Percentiles rank a stretch among this genome's conserved stretches.
phyloP scores from a whole-genome alignment of 1,140 invertebrate genomes.

The Anoplolepis gracilipes region DNA sequence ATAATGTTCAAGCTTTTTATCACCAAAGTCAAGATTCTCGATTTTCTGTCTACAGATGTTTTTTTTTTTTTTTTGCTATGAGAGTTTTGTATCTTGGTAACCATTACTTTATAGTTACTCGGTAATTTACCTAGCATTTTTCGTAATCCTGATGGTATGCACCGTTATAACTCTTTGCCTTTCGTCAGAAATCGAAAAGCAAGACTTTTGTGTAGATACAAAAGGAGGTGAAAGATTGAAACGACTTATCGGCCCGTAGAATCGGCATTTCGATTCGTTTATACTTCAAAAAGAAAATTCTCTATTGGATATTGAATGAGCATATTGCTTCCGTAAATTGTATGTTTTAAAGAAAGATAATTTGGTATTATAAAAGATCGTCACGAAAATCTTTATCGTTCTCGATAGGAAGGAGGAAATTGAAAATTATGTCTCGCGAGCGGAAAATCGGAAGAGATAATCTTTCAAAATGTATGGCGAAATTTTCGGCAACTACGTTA shows the following conservation, averaged over 20 bases:
- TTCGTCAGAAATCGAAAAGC: constrained; percentile 92
- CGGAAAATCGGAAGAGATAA: constrained; percentile 25
- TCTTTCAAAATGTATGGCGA: constrained; percentile 34
- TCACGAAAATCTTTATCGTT: constrained; percentile 29
- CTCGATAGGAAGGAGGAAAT: constrained; percentile 46
- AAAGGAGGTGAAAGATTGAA: constrained; percentile 60
- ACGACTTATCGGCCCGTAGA: background rate
- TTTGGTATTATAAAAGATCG: constrained; percentile 2
- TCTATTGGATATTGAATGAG: constrained; percentile 29
- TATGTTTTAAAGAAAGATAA: constrained; percentile 38
- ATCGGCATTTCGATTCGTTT: constrained; percentile 13
- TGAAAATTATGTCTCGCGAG: constrained; percentile 22
- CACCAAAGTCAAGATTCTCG: constrained; percentile 88
- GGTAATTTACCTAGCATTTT: constrained; percentile 90
- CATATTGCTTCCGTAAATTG: constrained; percentile 50
- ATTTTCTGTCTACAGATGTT: constrained; percentile 88
- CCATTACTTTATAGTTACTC: constrained; percentile 86
- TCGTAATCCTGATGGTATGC: constrained; percentile 82
- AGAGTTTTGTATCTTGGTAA: constrained; percentile 89
- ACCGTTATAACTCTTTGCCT: constrained; percentile 87
- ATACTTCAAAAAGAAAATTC: background rate
- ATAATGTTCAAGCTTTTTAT: constrained; percentile 91
- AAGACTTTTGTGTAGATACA: constrained; percentile 87
- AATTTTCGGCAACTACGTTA: constrained; percentile 18
- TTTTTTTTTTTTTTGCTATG: too few relatives aligned